phyloP scores from a whole-genome alignment of 2,797 vertebrate genomes.

The Arremon brunneinucha region DNA sequence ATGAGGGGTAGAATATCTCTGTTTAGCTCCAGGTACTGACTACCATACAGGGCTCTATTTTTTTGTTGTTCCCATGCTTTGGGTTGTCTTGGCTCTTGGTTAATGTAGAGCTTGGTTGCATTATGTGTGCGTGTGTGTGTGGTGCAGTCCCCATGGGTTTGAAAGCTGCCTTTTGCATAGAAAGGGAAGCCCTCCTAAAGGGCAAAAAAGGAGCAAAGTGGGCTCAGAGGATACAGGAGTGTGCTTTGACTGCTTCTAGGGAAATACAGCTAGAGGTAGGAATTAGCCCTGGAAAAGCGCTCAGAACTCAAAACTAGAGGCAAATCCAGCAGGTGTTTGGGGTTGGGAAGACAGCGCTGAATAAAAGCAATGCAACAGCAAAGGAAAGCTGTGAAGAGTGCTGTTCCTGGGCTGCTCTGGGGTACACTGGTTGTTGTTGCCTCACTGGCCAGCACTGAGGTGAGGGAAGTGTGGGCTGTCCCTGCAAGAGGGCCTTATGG shows the following conservation, averaged over 20 bases:
- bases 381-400: neutral
- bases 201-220: neutral
- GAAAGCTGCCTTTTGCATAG: neutral
- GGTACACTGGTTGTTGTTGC: neutral
- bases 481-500: accelerated
- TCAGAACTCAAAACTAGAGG: neutral
- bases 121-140: neutral
- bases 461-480: neutral
- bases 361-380: neutral
- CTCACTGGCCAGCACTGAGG: accelerated
- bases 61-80: neutral
- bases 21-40: neutral
- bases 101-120: neutral
- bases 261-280: neutral
- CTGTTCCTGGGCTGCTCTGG: neutral
- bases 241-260: neutral
- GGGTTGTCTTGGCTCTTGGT: neutral
- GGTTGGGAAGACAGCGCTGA: neutral
- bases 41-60: neutral
- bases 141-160: accelerated
- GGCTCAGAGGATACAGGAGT: neutral
- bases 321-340: neutral
- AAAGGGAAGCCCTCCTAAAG: neutral
- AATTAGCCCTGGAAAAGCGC: neutral
- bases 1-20: neutral